These are phyloP conservation scores for Leiothrix lutea DNA, from an alignment of 2,113 vertebrate species.

Conservation along the genomic window DNA sequence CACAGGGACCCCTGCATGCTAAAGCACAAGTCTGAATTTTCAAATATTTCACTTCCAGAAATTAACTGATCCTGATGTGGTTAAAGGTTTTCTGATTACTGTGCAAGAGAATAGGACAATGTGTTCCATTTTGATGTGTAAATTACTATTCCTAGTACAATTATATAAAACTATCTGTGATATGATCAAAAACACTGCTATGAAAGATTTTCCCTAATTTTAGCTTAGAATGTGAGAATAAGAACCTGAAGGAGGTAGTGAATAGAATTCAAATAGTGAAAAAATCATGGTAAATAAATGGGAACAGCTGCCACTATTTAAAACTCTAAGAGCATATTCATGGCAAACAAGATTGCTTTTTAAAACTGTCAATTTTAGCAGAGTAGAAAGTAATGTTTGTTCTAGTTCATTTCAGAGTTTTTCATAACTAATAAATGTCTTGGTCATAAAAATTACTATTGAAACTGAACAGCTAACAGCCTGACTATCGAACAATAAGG, in stretches of 20 bases:
- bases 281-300: constrained; percentile 36
- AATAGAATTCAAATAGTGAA: background rate
- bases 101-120: accelerated
- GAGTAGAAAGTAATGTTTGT: constrained; percentile 55
- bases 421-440: constrained; percentile 56
- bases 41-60: background rate
- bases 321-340: constrained; percentile 23
- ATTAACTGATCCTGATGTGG: background rate
- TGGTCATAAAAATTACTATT: constrained; percentile 50
- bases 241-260: background rate
- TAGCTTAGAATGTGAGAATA: background rate
- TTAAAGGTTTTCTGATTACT: background rate
- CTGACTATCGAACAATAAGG: constrained; percentile 53
- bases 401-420: constrained; percentile 58
- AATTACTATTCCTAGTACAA: background rate
- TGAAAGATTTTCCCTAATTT: background rate
- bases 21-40: background rate
- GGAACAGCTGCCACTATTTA: constrained; percentile 29
- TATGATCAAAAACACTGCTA: background rate
- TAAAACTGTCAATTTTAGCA: constrained; percentile 53
- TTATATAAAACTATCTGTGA: background rate
- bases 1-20: background rate
- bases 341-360: constrained; percentile 16
- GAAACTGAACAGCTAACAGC: constrained; percentile 39
- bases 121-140: background rate